A percentile compares a stretch with the other conserved stretches of the same genome.
phyloP scores from a whole-genome alignment of 2,888 invertebrate species.

The Selenia dentaria region DNA sequence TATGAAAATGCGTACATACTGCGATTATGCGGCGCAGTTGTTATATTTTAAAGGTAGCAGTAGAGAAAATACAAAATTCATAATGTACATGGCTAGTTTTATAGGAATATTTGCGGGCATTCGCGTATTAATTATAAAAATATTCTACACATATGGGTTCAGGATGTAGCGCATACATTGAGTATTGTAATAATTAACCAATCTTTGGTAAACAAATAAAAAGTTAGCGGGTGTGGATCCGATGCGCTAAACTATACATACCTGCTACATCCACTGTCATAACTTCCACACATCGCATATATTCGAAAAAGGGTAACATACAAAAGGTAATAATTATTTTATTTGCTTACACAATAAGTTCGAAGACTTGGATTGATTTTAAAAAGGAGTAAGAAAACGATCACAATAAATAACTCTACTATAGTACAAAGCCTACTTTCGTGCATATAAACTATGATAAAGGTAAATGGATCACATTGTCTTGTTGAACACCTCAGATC shows the following conservation, averaged over 20 bases:
- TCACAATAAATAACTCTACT: constrained; percentile 37
- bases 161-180: constrained; percentile 15
- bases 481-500: constrained; percentile 70
- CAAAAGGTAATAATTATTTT: constrained; percentile 5
- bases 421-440: constrained; percentile 36
- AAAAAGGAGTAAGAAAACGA: constrained; percentile 24
- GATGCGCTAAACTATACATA: constrained; percentile 14
- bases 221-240: constrained; percentile 14
- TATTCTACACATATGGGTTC: too few relatives aligned
- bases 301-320: constrained; percentile 27
- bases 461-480: constrained; percentile 36
- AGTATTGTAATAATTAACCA: constrained; percentile 34
- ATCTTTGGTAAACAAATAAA: constrained; percentile 34
- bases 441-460: constrained; percentile 27
- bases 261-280: constrained; percentile 23
- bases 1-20: not conserved
- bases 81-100: not conserved
- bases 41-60: not conserved
- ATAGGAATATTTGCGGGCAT: constrained; percentile 2
- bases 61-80: too few relatives aligned
- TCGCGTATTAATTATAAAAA: not conserved
- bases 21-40: not conserved
- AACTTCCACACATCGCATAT: constrained; percentile 19
- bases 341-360: constrained; percentile 21
- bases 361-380: constrained; percentile 27